phyloP scores from a whole-genome alignment of 1,140 invertebrate genomes.

The Cataglyphis hispanica region DNA sequence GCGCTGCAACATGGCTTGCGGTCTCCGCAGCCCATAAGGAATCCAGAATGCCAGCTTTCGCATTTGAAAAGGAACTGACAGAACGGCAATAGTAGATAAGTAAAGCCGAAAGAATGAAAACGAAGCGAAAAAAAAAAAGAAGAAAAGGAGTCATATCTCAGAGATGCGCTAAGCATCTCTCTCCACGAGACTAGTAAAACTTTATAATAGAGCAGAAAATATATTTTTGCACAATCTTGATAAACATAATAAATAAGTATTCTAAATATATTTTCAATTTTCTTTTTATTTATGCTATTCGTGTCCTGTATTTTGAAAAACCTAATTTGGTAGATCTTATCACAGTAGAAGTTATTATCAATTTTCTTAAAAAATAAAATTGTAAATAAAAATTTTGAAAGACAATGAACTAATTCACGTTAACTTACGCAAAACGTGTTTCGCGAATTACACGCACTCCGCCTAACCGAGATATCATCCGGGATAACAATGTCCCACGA shows the following conservation, averaged over 20 bases:
- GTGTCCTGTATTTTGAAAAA: neutral
- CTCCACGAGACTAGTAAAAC: conserved; percentile 34
- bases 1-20: conserved; percentile 20
- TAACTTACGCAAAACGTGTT: conserved; percentile 32
- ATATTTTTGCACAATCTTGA: neutral
- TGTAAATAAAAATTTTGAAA: neutral
- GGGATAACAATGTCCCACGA: conserved; percentile 33
- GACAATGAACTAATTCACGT: conserved; percentile 1
- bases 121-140: conserved; percentile 17
- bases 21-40: conserved; percentile 20
- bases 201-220: neutral
- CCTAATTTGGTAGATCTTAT: neutral
- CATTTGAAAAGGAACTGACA: conserved; percentile 54
- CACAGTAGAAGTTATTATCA: neutral
- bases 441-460: neutral
- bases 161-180: conserved; percentile 21
- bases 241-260: conserved; percentile 12
- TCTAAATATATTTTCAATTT: neutral
- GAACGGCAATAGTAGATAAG: conserved; percentile 51
- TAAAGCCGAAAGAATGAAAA: conserved; percentile 57
- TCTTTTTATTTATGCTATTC: neutral
- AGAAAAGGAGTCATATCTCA: conserved; percentile 27
- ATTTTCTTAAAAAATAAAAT: neutral
- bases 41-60: conserved; percentile 54
- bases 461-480: conserved; percentile 9